These are phyloP conservation scores for Drosophila chauvacae DNA, from an alignment of 1,140 invertebrate species.

Conservation along the genomic window DNA sequence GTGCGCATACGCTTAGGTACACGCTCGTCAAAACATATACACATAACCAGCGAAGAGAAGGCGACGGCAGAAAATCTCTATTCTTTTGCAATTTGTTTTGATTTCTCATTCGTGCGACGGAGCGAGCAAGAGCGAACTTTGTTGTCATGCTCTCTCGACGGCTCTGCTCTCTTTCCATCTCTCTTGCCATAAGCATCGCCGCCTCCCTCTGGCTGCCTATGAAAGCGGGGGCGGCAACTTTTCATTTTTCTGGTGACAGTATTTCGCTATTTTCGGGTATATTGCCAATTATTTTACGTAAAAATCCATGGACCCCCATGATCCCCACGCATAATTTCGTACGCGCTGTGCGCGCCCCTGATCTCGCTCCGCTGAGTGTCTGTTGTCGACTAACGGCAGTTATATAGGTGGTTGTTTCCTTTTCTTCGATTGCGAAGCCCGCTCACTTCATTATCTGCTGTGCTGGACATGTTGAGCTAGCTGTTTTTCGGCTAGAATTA, in stretches of 20 bases:
- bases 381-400: constrained; percentile 65
- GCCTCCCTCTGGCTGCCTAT: constrained; percentile 12
- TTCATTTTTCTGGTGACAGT: not conserved
- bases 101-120: constrained; percentile 72
- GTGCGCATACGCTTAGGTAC: constrained; percentile 80
- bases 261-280: not conserved
- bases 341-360: constrained; percentile 49
- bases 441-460: constrained; percentile 52
- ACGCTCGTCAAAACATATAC: constrained; percentile 83
- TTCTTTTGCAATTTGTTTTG: constrained; percentile 83
- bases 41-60: constrained; percentile 54
- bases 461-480: constrained; percentile 1
- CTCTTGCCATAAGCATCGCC: not conserved
- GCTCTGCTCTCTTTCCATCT: constrained; percentile 14
- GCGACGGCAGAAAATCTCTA: constrained; percentile 74
- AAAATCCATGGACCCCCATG: constrained; percentile 22
- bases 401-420: constrained; percentile 32
- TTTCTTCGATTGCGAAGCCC: constrained; percentile 32
- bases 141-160: constrained; percentile 34
- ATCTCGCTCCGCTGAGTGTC: constrained; percentile 74
- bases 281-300: constrained; percentile 6
- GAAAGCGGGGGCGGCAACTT: constrained; percentile 5
- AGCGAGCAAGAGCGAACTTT: constrained; percentile 19
- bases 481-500: constrained; percentile 24
- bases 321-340: constrained; percentile 34